Evolutionary conservation across 2,113 vertebrate species (phyloP).

Genomic region (Clarias macrocephalus): DNA sequence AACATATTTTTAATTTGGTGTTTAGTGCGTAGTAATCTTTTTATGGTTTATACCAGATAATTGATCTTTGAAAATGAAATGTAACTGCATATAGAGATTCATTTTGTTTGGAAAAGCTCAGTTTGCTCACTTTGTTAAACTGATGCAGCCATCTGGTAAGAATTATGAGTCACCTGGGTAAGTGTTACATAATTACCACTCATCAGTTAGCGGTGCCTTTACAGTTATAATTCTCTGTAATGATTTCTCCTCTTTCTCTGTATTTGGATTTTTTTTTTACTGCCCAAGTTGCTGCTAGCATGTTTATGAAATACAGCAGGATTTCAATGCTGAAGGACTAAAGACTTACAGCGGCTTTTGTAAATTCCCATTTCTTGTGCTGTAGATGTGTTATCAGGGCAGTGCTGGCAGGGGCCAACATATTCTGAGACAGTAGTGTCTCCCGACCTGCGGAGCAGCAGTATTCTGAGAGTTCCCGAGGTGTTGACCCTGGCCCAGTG

Average conservation of each 20-base stretch:
- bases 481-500: conserved; percentile 74
- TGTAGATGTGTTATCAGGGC: conserved; percentile 74
- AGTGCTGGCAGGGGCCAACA: conserved; percentile 79
- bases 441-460: conserved; percentile 75
- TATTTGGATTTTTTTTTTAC: background rate
- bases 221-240: background rate
- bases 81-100: background rate
- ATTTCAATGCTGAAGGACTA: background rate
- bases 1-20: background rate
- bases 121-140: conserved; percentile 13
- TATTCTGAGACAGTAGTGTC: conserved; percentile 80
- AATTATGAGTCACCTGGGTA: conserved; percentile 27
- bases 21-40: background rate
- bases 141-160: conserved; percentile 39
- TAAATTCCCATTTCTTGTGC: conserved; percentile 14
- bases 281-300: background rate
- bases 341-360: background rate
- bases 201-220: background rate
- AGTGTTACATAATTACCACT: conserved; percentile 11
- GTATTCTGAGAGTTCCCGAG: conserved; percentile 78
- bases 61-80: background rate
- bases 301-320: conserved; percentile 4
- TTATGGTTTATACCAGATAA: background rate
- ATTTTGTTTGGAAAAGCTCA: background rate
- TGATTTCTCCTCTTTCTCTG: background rate